Conservation (phyloP, 2,113 vertebrate species). For the Aramus guarauna region DNA sequence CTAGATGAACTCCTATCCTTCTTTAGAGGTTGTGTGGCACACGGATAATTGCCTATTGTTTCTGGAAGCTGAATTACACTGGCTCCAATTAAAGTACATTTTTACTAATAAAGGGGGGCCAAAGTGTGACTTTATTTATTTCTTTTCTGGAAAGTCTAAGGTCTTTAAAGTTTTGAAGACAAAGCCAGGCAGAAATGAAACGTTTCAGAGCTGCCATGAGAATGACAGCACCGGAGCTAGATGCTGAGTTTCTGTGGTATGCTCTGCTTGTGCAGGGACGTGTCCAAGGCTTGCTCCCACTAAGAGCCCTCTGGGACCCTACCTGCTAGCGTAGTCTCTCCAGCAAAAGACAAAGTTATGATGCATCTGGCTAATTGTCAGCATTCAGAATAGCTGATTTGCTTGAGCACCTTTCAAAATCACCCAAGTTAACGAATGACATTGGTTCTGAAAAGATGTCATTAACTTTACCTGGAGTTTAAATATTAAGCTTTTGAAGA, state of each 20-base stretch:
- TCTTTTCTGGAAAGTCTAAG: not conserved
- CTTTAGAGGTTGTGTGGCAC: not conserved
- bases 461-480: not conserved
- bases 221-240: not conserved
- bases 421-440: not conserved
- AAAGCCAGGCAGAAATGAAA: not conserved
- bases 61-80: slow-evolving; percentile 19
- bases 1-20: not conserved
- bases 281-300: not conserved
- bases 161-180: not conserved
- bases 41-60: slow-evolving; percentile 20
- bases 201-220: not conserved
- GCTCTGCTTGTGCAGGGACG: not conserved
- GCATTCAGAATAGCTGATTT: not conserved
- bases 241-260: not conserved
- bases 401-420: not conserved
- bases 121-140: not conserved
- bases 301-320: not conserved
- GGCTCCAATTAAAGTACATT: not conserved
- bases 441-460: not conserved
- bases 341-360: not conserved
- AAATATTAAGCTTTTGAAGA: not conserved
- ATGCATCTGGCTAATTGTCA: not conserved
- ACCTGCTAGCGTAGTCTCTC: not conserved
- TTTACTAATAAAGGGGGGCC: not conserved